A percentile compares a stretch with the other conserved stretches of the same genome.
These are phyloP conservation scores for Indicator maculatus DNA, from an alignment of 2,113 vertebrate genomes.

Conservation along the genomic window DNA sequence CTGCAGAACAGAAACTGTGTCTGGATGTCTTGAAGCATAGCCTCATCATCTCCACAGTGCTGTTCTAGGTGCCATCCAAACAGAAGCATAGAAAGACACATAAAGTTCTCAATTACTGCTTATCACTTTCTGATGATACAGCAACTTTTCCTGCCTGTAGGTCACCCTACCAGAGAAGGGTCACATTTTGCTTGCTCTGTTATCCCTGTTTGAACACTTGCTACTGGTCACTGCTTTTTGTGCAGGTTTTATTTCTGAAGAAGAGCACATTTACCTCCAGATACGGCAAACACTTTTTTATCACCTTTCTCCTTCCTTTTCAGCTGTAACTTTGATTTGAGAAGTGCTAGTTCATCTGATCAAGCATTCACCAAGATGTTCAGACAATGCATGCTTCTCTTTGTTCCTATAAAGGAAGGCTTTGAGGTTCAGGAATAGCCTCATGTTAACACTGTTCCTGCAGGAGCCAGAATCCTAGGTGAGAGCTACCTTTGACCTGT, in stretches of 20 bases:
- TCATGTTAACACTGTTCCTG: background rate
- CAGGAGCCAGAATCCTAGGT: background rate
- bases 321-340: background rate
- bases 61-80: background rate
- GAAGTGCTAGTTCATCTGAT: background rate
- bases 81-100: background rate
- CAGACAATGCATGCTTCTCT: background rate
- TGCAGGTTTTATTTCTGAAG: background rate
- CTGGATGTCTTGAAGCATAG: background rate
- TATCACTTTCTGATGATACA: background rate
- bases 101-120: background rate
- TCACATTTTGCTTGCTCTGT: background rate
- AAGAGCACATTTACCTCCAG: background rate
- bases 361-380: background rate
- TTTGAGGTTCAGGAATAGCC: background rate
- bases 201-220: background rate
- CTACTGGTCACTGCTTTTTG: background rate
- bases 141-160: background rate
- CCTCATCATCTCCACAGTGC: background rate
- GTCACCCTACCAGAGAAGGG: background rate
- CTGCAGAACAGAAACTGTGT: background rate
- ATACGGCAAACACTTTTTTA: background rate
- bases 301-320: background rate
- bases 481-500: background rate
- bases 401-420: background rate